These are phyloP conservation scores for Drosophila silvestris DNA, from an alignment of 2,888 invertebrate species.

Conservation along the genomic window DNA sequence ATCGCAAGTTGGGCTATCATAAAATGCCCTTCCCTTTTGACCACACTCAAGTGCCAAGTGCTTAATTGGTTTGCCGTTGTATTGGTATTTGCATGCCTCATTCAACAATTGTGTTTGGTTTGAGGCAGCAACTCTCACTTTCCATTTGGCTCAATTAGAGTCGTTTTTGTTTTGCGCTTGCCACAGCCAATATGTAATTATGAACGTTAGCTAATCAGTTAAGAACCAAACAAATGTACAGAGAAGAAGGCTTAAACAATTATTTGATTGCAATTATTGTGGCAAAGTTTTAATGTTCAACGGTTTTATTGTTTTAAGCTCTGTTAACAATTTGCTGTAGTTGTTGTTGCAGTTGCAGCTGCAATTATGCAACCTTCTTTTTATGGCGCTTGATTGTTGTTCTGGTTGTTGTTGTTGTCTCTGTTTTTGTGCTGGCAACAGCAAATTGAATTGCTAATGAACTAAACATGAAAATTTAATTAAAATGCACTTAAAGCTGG, in stretches of 20 bases:
- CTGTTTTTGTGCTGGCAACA: constrained; percentile 39
- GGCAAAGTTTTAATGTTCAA: constrained; percentile 46
- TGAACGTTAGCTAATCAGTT: constrained; percentile 29
- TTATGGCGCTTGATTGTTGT: constrained; percentile 34
- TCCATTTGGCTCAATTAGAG: constrained; percentile 27
- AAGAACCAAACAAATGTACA: constrained; percentile 4
- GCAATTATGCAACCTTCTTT: constrained; percentile 69
- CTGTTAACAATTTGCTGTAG: neutral
- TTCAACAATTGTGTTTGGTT: neutral
- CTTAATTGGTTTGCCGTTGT: neutral
- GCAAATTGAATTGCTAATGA: constrained; percentile 76
- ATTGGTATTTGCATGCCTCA: neutral
- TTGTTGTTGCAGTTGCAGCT: constrained; percentile 44
- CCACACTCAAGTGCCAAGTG: neutral
- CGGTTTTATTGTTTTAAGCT: constrained; percentile 27
- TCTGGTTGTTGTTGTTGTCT: constrained; percentile 16
- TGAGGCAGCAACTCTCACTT: constrained; percentile 8
- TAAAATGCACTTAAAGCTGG: constrained; percentile 60
- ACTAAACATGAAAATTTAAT: constrained; percentile 71
- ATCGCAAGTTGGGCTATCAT: neutral
- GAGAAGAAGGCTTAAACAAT: constrained; percentile 40
- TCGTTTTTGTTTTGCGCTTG: constrained; percentile 12
- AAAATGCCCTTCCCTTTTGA: neutral
- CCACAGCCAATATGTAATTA: constrained; percentile 19
- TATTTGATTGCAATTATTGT: constrained; percentile 50